phyloP scores from a whole-genome alignment of 2,113 vertebrate genomes.

The Rhadina sibilatrix region DNA sequence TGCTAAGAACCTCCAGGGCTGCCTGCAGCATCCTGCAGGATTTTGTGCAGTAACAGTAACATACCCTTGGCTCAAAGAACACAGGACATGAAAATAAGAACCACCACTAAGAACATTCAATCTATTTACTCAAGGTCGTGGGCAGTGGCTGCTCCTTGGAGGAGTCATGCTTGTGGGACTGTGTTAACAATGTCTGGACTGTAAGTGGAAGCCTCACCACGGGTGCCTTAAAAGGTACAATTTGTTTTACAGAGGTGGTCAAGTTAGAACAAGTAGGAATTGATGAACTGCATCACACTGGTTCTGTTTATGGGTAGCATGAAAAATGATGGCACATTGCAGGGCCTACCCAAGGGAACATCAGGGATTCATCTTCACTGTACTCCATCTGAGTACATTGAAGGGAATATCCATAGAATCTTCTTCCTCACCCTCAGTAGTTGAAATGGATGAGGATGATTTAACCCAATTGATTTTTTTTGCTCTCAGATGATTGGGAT shows the following conservation, averaged over 20 bases:
- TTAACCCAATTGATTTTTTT: background rate
- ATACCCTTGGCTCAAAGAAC: background rate
- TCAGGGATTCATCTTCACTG: background rate
- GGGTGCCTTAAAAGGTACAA: background rate
- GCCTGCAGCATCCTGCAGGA: background rate
- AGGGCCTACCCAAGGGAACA: background rate
- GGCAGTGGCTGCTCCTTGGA: background rate
- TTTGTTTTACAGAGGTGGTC: background rate
- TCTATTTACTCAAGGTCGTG: background rate
- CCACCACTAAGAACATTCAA: background rate
- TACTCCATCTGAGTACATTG: background rate
- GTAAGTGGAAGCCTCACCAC: background rate
- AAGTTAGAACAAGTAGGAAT: background rate
- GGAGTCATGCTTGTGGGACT: background rate
- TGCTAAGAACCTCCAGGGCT: background rate
- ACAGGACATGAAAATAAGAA: background rate
- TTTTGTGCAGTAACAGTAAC: background rate
- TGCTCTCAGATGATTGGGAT: background rate
- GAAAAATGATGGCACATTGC: background rate
- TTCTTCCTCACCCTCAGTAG: background rate
- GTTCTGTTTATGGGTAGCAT: background rate
- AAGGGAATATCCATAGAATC: background rate
- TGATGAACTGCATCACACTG: background rate
- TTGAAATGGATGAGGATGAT: background rate
- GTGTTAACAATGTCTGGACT: background rate